Percentiles rank a stretch among this genome's conserved stretches.
Conservation (phyloP, 2,888 invertebrate species). For the Boloria euphrosyne region DNA sequence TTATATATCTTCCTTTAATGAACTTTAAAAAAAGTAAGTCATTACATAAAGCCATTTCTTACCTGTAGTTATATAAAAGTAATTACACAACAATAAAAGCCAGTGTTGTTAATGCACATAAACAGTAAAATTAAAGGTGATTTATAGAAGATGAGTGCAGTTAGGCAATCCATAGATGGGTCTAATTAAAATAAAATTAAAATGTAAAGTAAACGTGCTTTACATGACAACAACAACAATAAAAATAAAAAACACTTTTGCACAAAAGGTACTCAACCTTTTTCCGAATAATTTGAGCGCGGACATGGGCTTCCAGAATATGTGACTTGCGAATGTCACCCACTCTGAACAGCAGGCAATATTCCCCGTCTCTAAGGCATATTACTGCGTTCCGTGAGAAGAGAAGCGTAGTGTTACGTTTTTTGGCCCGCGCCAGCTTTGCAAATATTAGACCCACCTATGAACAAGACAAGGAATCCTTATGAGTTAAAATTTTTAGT, state of each 20-base stretch:
- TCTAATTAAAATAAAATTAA: slow-evolving; percentile 52
- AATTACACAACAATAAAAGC: neutral
- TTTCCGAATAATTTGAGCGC: slow-evolving; percentile 96
- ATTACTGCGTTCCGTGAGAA: slow-evolving; percentile 97
- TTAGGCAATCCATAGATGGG: slow-evolving; percentile 66
- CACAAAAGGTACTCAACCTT: slow-evolving; percentile 82
- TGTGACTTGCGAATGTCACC: slow-evolving; percentile 98
- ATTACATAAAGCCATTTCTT: slow-evolving; percentile 1
- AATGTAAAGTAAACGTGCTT: slow-evolving; percentile 26
- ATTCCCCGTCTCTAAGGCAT: slow-evolving; percentile 94
- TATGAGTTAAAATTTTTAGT: slow-evolving; percentile 54
- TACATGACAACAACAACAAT: slow-evolving; percentile 9
- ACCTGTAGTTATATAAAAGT: neutral
- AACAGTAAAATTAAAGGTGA: slow-evolving; percentile 21
- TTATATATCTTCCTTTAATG: neutral
- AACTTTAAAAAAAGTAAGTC: neutral
- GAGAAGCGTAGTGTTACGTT: slow-evolving; percentile 96
- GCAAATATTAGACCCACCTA: slow-evolving; percentile 85
- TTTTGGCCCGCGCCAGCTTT: slow-evolving; percentile 97
- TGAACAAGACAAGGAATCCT: slow-evolving; percentile 68
- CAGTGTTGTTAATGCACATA: neutral
- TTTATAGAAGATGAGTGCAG: slow-evolving; percentile 38
- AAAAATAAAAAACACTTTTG: slow-evolving; percentile 44
- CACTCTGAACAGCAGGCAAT: slow-evolving; percentile 96
- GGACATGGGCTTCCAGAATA: slow-evolving; percentile 97